A percentile compares a stretch with the other conserved stretches of the same genome.
phyloP scores from a whole-genome alignment of 2,113 vertebrate genomes.

The Paralichthys olivaceus region DNA sequence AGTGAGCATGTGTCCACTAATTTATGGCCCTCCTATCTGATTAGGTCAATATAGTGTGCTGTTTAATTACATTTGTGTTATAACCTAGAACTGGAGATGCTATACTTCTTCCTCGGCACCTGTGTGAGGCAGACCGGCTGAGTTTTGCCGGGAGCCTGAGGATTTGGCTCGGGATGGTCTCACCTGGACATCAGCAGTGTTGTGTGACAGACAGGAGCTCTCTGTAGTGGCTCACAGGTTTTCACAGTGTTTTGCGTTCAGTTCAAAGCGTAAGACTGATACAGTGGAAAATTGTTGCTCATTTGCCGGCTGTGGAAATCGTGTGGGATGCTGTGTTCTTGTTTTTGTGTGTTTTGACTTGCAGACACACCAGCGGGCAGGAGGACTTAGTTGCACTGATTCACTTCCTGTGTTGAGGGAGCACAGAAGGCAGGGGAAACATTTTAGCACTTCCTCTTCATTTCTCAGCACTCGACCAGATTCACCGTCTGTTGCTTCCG shows the following conservation, averaged over 20 bases:
- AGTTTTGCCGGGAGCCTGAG: background rate
- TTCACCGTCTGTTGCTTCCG: slow-evolving; percentile 23
- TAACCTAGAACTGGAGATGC: slow-evolving; percentile 89
- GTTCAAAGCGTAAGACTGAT: slow-evolving; percentile 1
- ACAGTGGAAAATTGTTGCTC: slow-evolving; percentile 51
- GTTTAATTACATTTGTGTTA: slow-evolving; percentile 90
- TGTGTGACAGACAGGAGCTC: slow-evolving; percentile 20
- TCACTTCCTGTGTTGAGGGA: slow-evolving; percentile 73
- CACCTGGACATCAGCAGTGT: slow-evolving; percentile 12
- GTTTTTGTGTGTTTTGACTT: slow-evolving; percentile 49
- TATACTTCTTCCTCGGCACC: slow-evolving; percentile 79
- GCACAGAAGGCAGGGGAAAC: slow-evolving; percentile 67
- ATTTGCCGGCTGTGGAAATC: slow-evolving; percentile 46
- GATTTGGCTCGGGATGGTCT: slow-evolving; percentile 6
- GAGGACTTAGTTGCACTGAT: slow-evolving; percentile 55
- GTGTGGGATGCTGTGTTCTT: slow-evolving; percentile 38
- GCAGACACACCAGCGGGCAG: slow-evolving; percentile 46
- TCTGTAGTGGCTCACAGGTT: background rate
- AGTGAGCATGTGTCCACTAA: slow-evolving; percentile 77
- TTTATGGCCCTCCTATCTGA: slow-evolving; percentile 83
- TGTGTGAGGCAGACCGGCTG: slow-evolving; percentile 29
- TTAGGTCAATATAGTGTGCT: slow-evolving; percentile 90
- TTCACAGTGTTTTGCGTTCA: slow-evolving; percentile 5
- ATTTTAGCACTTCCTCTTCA: slow-evolving; percentile 59
- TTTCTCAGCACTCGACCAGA: slow-evolving; percentile 46